A percentile compares a stretch with the other conserved stretches of the same genome.
Conservation (phyloP, 2,888 invertebrate species). For the Scelioninae gen. 1 region DNA sequence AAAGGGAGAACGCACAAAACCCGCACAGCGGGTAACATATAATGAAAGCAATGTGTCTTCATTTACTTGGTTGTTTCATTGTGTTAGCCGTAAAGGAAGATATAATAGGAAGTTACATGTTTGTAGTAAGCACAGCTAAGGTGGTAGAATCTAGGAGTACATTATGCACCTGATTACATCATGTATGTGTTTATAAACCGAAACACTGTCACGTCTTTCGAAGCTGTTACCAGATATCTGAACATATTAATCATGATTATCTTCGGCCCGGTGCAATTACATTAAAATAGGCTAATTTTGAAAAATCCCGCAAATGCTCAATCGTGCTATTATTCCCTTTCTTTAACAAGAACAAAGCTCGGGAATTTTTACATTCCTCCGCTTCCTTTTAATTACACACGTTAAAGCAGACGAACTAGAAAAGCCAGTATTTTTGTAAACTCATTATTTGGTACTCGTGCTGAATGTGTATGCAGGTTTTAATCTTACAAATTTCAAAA, state of each 20-base stretch:
- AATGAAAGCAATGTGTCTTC: slow-evolving; percentile 84
- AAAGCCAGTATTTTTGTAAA: slow-evolving; percentile 34
- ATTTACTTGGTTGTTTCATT: slow-evolving; percentile 81
- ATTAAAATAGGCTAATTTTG: not conserved
- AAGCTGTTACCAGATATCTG: slow-evolving; percentile 38
- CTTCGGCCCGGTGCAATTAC: not conserved
- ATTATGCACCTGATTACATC: slow-evolving; percentile 70
- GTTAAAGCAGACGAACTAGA: slow-evolving; percentile 17
- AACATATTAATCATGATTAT: slow-evolving; percentile 28
- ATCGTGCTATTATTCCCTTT: not conserved
- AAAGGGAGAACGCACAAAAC: slow-evolving; percentile 44
- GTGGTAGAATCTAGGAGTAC: slow-evolving; percentile 66
- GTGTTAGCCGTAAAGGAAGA: slow-evolving; percentile 76
- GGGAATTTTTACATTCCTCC: slow-evolving; percentile 9
- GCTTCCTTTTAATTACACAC: slow-evolving; percentile 19
- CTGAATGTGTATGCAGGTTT: slow-evolving; percentile 25
- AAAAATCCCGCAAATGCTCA: too few relatives aligned
- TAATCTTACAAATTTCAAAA: slow-evolving; percentile 18
- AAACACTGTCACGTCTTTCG: slow-evolving; percentile 42
- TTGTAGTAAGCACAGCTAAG: slow-evolving; percentile 72
- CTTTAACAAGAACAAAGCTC: slow-evolving; percentile 5
- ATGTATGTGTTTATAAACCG: slow-evolving; percentile 54
- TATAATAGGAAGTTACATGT: slow-evolving; percentile 77
- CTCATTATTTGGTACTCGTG: slow-evolving; percentile 22
- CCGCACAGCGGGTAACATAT: slow-evolving; percentile 75